Base-by-base conservation (phyloP, 2,888 invertebrate genomes). In the Eupithecia dodoneata region DNA sequence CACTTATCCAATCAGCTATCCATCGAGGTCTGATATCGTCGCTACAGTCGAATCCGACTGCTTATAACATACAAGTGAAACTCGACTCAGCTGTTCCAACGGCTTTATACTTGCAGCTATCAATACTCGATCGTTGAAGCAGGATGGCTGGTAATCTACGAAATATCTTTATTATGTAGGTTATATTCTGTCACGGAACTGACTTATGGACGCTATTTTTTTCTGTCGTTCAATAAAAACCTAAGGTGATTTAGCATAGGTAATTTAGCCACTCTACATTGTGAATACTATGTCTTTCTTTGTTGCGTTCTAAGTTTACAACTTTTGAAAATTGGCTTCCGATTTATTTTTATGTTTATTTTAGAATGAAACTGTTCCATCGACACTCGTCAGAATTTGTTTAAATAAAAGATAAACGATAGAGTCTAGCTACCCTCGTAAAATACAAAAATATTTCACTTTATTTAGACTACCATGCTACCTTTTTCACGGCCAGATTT, bases 41-140 rank as follows among this genome's bases (percentile, higher is more conserved):
- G 81, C 75, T 76, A 81, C 87, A 85, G 83, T 83, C 63, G 18
- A 59, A 18, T 59, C 59, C n/a, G 4, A 30, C 10, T 30, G 10
- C 10, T 30, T 79, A 81, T 85, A 79, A 82, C 74, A 80, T 82
- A 81, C 87, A 85, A 90, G 85, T 91, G 90, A 82, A 79, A 78
- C 78, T 77, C 47, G 74, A 76, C 76, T 81, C 72, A 76, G 63
- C 52, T 76, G 84, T 80, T 80, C 82, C 83, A 80, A 80, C 76
- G 83, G 81, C 87, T 91, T 89, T 91, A 91, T 91, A 91, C 84
- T 84, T 87, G 85, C 84, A 83, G 84, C 84, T 88, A 88, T 87
- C 87, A 63, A 55, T 44, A 59, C 69, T 67, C 41, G 77, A 65
- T 63, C 65, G 84, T 79, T 79, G 80, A 82, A 83, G 82, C 70